A percentile compares a stretch with the other conserved stretches of the same genome.
Conservation (phyloP, 2,797 vertebrate genomes). For the Odontamblyopus rebecca region DNA sequence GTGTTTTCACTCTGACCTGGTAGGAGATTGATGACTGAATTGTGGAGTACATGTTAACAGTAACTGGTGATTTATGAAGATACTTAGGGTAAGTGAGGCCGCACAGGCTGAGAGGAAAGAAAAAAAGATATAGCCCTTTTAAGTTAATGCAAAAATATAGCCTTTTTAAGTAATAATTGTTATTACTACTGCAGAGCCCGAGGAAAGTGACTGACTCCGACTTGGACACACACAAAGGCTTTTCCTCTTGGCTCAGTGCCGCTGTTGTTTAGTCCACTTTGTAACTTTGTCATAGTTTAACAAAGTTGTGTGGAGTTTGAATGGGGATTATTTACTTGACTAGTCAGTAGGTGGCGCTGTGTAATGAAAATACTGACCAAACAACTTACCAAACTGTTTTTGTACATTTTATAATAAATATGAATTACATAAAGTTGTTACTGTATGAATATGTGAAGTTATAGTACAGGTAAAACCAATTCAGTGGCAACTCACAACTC, state of each 20-base stretch:
- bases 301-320: not conserved
- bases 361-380: not conserved
- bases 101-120: conserved; percentile 85
- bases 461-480: not conserved
- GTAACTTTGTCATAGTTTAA: conserved; percentile 32
- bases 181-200: conserved; percentile 72
- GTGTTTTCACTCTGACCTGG: conserved; percentile 84
- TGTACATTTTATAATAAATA: not conserved
- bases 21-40: conserved; percentile 91
- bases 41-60: conserved; percentile 92
- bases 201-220: conserved; percentile 54
- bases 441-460: not conserved
- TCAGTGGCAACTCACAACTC: not conserved
- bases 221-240: conserved; percentile 50
- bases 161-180: conserved; percentile 87
- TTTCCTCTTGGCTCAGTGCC: conserved; percentile 46
- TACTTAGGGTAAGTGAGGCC: conserved; percentile 98
- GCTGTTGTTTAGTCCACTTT: conserved; percentile 41
- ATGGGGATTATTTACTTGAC: not conserved
- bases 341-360: not conserved
- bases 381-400: not conserved
- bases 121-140: conserved; percentile 89
- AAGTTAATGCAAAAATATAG: conserved; percentile 90
- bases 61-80: conserved; percentile 94
- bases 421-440: not conserved